These are phyloP conservation scores for Papilio aristodemus DNA, from an alignment of 1,140 invertebrate species.

Conservation along the genomic window DNA sequence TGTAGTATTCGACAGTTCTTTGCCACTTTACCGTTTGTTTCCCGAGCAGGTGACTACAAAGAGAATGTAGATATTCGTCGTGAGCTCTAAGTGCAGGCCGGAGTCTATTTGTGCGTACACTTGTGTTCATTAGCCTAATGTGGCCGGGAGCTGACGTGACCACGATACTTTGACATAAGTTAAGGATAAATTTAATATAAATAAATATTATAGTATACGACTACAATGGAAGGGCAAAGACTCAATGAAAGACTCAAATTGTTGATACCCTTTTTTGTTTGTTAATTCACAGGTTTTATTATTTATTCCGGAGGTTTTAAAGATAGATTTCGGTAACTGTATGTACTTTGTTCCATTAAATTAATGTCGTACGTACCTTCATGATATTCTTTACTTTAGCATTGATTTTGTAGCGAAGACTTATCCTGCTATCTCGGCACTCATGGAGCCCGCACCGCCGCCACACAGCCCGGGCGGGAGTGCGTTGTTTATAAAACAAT, in stretches of 20 bases:
- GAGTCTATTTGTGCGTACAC: slow-evolving; percentile 25
- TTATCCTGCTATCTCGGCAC: neutral
- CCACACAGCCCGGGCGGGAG: slow-evolving; percentile 30
- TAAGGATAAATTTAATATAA: neutral
- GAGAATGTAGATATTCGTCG: neutral
- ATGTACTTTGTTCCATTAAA: too few species aligned
- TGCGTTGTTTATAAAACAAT: slow-evolving; percentile 48
- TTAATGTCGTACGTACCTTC: too few species aligned
- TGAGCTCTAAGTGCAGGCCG: slow-evolving; percentile 12
- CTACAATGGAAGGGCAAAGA: neutral
- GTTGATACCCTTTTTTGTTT: too few species aligned
- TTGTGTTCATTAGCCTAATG: slow-evolving; percentile 42
- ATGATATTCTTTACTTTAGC: neutral
- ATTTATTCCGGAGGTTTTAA: too few species aligned
- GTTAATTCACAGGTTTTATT: too few species aligned
- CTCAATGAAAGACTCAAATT: too few species aligned
- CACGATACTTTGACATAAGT: neutral
- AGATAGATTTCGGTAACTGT: too few species aligned
- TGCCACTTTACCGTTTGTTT: too few species aligned
- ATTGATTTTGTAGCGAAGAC: neutral
- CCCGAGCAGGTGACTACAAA: neutral
- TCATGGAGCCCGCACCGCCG: neutral
- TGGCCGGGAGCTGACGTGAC: slow-evolving; percentile 24
- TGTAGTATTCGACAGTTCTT: too few species aligned
- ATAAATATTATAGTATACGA: neutral